phyloP scores from a whole-genome alignment of 1,140 invertebrate species.

The Hypothenemus hampei region DNA sequence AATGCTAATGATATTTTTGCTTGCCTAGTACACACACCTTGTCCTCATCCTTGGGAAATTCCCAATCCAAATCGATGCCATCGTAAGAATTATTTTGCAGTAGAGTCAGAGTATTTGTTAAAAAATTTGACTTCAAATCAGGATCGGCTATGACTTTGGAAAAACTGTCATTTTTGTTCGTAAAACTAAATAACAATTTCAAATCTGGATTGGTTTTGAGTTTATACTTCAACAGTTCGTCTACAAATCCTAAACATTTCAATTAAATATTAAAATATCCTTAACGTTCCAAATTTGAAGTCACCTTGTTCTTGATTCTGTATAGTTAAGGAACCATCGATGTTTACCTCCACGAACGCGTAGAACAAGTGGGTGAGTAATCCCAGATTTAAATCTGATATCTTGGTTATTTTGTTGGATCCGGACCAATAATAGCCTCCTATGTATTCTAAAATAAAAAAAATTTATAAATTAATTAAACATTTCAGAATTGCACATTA shows the following conservation, averaged over 20 bases:
- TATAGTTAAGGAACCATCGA: slow-evolving; percentile 49
- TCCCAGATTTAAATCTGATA: slow-evolving; percentile 60
- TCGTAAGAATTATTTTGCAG: slow-evolving; percentile 46
- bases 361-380: slow-evolving; percentile 74
- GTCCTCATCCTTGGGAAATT: slow-evolving; percentile 20
- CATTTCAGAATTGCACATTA: not conserved
- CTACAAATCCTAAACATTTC: slow-evolving; percentile 16
- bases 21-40: slow-evolving; percentile 5
- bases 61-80: slow-evolving; percentile 50
- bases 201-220: slow-evolving; percentile 55
- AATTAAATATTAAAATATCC: not conserved
- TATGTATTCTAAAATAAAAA: slow-evolving; percentile 13
- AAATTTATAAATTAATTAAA: not conserved
- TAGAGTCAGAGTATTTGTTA: slow-evolving; percentile 17
- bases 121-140: slow-evolving; percentile 11
- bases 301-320: slow-evolving; percentile 50
- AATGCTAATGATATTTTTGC: not conserved
- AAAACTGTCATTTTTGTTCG: slow-evolving; percentile 45
- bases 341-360: slow-evolving; percentile 59
- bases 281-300: not conserved
- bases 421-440: slow-evolving; percentile 19
- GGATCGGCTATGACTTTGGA: slow-evolving; percentile 18
- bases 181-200: slow-evolving; percentile 67
- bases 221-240: slow-evolving; percentile 52
- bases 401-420: slow-evolving; percentile 25